phyloP scores from a whole-genome alignment of 2,888 invertebrate species.

The Patella depressa region DNA sequence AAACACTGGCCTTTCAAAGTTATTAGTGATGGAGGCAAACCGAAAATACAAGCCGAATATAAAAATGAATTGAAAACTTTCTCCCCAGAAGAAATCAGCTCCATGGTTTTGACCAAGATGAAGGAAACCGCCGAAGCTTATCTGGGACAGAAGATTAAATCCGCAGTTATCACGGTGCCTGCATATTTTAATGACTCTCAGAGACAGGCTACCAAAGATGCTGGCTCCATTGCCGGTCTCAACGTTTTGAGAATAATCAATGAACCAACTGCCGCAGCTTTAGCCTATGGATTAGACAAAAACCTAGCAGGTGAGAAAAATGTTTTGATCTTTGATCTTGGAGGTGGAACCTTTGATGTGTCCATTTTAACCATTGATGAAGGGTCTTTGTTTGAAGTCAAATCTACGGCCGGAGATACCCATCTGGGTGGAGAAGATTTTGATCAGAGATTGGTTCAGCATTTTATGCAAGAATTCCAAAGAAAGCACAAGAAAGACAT shows the following conservation, averaged over 20 bases:
- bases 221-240: slow-evolving; percentile 70
- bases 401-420: slow-evolving; percentile 66
- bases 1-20: slow-evolving; percentile 65
- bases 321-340: slow-evolving; percentile 76
- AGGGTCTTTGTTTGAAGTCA: slow-evolving; percentile 73
- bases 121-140: slow-evolving; percentile 75
- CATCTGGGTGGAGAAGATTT: slow-evolving; percentile 68
- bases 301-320: slow-evolving; percentile 73
- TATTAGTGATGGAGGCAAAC: slow-evolving; percentile 49
- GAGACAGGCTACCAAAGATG: slow-evolving; percentile 77
- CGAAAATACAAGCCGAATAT: slow-evolving; percentile 66
- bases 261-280: slow-evolving; percentile 71
- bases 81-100: slow-evolving; percentile 90
- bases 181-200: slow-evolving; percentile 73
- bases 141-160: slow-evolving; percentile 75
- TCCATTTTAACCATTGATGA: slow-evolving; percentile 74
- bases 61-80: slow-evolving; percentile 89
- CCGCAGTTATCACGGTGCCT: slow-evolving; percentile 69
- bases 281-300: slow-evolving; percentile 77
- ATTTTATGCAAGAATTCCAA: slow-evolving; percentile 62
- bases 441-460: slow-evolving; percentile 59
- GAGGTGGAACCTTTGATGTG: slow-evolving; percentile 72
- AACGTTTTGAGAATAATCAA: slow-evolving; percentile 78
- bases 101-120: slow-evolving; percentile 93
- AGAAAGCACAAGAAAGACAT: slow-evolving; percentile 61